phyloP scores from a whole-genome alignment of 2,888 invertebrate genomes.

The Polylopha cassiicola region DNA sequence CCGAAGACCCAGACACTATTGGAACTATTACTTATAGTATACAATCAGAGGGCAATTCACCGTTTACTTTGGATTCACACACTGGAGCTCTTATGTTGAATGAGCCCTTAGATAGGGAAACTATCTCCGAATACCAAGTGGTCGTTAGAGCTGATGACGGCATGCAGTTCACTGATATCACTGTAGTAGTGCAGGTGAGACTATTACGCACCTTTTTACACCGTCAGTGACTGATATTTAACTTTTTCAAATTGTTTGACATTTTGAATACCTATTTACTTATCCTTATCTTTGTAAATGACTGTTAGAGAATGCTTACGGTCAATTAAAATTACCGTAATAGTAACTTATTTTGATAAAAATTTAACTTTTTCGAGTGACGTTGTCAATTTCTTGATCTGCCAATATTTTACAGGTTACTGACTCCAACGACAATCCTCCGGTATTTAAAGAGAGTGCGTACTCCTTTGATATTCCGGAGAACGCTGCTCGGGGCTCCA shows the following conservation, averaged over 20 bases:
- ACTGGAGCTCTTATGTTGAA: conserved; percentile 85
- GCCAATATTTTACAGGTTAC: no score
- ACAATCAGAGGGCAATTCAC: conserved; percentile 79
- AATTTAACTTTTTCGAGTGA: conserved; percentile 13
- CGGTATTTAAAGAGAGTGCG: conserved; percentile 89
- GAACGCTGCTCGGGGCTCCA: conserved; percentile 89
- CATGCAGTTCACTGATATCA: conserved; percentile 88
- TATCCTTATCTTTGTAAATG: no score
- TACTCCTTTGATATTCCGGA: conserved; percentile 96
- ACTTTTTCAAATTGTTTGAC: no score
- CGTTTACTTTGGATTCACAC: conserved; percentile 83
- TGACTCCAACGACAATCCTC: conserved; percentile 97
- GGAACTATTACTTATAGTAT: conserved; percentile 86
- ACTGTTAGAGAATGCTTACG: no score
- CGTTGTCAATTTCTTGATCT: conserved; percentile 24
- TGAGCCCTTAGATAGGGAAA: conserved; percentile 90
- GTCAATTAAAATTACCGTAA: no score
- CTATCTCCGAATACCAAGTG: conserved; percentile 85
- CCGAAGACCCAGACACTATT: conserved; percentile 91
- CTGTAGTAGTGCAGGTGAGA: conserved; percentile 86
- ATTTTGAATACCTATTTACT: no score
- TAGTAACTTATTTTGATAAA: background rate
- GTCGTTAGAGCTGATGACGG: conserved; percentile 92
- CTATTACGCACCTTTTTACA: no score
- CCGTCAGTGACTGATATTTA: no score